phyloP scores from a whole-genome alignment of 2,797 vertebrate species.

The Tinamus major region DNA sequence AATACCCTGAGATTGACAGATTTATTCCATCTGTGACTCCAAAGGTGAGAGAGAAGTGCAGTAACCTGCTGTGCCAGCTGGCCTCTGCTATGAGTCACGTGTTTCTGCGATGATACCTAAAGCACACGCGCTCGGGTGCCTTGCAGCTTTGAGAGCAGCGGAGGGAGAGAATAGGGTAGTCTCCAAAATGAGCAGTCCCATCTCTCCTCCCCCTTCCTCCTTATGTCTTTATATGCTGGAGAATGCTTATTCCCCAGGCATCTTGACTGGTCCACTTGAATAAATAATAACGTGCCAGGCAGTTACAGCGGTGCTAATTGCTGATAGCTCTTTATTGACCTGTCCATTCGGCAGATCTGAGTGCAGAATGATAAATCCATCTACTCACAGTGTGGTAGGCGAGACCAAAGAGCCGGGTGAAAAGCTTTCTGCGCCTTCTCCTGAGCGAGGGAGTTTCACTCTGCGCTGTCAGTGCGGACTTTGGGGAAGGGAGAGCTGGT shows the following conservation, averaged over 20 bases:
- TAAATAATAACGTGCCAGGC: constrained; percentile 31
- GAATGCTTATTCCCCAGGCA: constrained; percentile 20
- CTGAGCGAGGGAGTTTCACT: neutral
- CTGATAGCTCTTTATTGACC: constrained; percentile 63
- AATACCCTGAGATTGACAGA: neutral
- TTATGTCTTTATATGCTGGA: neutral
- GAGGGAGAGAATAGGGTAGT: neutral
- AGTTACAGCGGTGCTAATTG: neutral
- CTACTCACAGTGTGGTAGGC: neutral
- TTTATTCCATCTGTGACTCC: neutral
- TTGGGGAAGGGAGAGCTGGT: neutral
- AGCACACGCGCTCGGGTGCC: neutral
- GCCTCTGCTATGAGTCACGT: neutral
- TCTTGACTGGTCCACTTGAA: neutral
- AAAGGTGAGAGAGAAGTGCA: neutral
- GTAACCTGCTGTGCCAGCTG: neutral
- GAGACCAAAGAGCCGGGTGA: neutral
- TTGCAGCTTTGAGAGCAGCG: neutral
- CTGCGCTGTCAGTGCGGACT: neutral
- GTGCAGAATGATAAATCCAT: constrained; percentile 26
- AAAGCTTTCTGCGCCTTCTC: neutral
- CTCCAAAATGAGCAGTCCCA: neutral
- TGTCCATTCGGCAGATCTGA: constrained; percentile 21
- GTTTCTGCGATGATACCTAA: neutral
- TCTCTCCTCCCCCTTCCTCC: neutral